These are phyloP conservation scores for Allacma fusca DNA, from an alignment of 2,888 invertebrate genomes.

Conservation along the genomic window DNA sequence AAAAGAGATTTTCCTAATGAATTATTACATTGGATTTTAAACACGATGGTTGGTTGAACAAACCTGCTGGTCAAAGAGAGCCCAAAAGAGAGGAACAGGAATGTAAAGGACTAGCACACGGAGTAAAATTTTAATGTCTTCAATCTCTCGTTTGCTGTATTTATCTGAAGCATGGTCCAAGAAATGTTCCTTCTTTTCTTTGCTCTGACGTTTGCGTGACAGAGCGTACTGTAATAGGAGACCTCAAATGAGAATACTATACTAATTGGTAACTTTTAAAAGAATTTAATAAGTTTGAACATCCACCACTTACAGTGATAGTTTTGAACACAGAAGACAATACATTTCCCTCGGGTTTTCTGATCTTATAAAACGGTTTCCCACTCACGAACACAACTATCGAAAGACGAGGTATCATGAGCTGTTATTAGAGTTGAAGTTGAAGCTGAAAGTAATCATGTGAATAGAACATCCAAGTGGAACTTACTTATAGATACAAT, in stretches of 20 bases:
- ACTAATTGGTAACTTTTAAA: too few species aligned
- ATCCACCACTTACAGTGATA: constrained; percentile 70
- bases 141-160: constrained; percentile 72
- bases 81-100: constrained; percentile 84
- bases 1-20: too few species aligned
- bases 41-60: constrained; percentile 18
- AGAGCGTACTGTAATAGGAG: constrained; percentile 66
- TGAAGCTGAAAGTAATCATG: too few species aligned
- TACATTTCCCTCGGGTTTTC: constrained; percentile 76
- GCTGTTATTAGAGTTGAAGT: background rate
- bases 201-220: constrained; percentile 63
- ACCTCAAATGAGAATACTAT: background rate
- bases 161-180: constrained; percentile 74
- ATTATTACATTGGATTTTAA: too few species aligned
- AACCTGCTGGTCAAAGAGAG: constrained; percentile 71
- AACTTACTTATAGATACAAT: too few species aligned
- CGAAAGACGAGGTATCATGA: constrained; percentile 60
- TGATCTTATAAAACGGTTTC: constrained; percentile 74
- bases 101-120: constrained; percentile 75
- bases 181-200: constrained; percentile 71
- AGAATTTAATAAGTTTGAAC: background rate
- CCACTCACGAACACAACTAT: constrained; percentile 78
- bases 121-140: constrained; percentile 75
- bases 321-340: constrained; percentile 75
- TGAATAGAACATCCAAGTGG: too few species aligned